These are phyloP conservation scores for Mesocentrotus franciscanus DNA, from an alignment of 53 echinoderm and acorn worm genomes.

Conservation along the genomic window DNA sequence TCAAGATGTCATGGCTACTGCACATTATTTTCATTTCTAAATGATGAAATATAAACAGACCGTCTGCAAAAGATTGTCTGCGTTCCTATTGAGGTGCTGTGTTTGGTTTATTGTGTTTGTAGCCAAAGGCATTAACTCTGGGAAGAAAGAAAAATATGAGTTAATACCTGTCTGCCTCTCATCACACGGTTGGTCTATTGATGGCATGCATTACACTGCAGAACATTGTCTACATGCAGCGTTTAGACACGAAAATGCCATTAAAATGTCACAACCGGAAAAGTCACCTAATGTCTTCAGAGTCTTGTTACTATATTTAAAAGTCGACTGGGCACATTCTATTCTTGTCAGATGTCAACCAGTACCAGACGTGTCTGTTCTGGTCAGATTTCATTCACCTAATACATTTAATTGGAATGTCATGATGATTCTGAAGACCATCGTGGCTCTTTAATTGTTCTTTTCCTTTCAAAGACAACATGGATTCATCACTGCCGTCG, in stretches of 20 bases:
- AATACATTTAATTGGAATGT: constrained; percentile 54
- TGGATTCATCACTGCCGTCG: not conserved
- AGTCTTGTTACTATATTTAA: not conserved
- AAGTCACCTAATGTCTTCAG: not conserved
- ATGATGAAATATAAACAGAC: not conserved
- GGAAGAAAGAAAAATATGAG: too few relatives aligned
- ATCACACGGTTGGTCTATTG: not conserved
- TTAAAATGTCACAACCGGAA: not conserved
- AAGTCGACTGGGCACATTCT: not conserved
- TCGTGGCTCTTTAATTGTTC: constrained; percentile 28
- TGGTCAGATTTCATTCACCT: not conserved
- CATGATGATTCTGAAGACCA: not conserved
- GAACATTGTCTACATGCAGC: not conserved
- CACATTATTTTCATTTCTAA: not conserved
- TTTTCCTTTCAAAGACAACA: constrained; percentile 12
- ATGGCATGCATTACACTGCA: not conserved
- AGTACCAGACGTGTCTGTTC: not conserved
- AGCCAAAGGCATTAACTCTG: not conserved
- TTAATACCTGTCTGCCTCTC: not conserved
- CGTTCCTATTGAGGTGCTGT: not conserved
- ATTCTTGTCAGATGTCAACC: constrained; percentile 5
- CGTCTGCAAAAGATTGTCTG: not conserved
- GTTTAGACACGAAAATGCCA: not conserved
- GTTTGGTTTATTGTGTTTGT: not conserved
- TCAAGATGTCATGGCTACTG: constrained; percentile 5